Evolutionary conservation across 2,888 invertebrate species (phyloP).

Genomic region (Drosophila paracracens): DNA sequence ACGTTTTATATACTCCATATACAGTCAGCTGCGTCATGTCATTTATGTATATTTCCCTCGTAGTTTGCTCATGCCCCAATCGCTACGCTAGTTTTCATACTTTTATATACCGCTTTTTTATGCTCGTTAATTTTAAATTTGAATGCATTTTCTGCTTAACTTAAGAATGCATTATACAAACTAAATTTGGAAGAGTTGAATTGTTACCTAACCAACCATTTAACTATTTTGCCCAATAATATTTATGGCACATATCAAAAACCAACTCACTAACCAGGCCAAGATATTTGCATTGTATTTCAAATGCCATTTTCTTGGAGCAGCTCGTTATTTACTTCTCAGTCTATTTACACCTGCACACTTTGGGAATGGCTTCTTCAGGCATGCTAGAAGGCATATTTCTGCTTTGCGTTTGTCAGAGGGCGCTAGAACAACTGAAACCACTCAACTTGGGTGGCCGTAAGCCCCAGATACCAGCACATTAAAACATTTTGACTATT

Average conservation of each 20-base stretch:
- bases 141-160: not conserved
- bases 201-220: not conserved
- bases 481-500: slow-evolving; percentile 18
- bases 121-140: not conserved
- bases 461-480: slow-evolving; percentile 35
- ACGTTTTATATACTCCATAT: not conserved
- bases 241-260: not conserved
- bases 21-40: no score
- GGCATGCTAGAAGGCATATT: slow-evolving; percentile 15
- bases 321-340: not conserved
- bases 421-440: slow-evolving; percentile 30
- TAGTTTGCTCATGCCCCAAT: not conserved
- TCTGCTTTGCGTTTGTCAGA: slow-evolving; percentile 26
- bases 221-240: not conserved
- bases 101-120: not conserved
- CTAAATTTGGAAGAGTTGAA: not conserved
- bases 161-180: not conserved
- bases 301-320: not conserved
- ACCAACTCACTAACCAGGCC: not conserved
- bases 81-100: not conserved
- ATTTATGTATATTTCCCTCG: not conserved
- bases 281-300: slow-evolving; percentile 7
- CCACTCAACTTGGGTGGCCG: slow-evolving; percentile 29
- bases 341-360: slow-evolving; percentile 46
- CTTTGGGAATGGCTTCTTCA: slow-evolving; percentile 1